Evolutionary conservation across 2,113 vertebrate genomes (phyloP).

Genomic region (Piprites chloris): DNA sequence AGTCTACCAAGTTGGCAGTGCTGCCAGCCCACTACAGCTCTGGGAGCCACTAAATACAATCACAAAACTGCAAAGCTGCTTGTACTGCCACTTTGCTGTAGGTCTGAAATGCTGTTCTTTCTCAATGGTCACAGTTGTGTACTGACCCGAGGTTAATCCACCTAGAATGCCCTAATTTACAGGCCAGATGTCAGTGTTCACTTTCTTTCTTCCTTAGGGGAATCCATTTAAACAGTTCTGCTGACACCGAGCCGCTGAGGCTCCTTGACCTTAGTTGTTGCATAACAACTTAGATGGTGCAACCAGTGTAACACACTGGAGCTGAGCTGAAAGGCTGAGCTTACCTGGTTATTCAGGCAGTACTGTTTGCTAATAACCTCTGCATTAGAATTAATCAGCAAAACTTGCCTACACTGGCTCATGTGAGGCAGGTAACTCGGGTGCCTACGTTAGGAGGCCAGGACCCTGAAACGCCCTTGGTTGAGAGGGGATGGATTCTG

Average conservation of each 20-base stretch:
- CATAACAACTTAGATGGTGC: too few species aligned
- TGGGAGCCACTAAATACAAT: neutral
- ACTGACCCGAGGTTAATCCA: neutral
- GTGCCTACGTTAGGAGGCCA: neutral
- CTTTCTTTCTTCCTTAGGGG: neutral
- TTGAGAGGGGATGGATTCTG: neutral
- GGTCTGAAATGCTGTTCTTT: neutral
- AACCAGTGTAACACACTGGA: neutral
- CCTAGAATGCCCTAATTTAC: neutral
- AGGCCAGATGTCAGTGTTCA: neutral
- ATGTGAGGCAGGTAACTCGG: neutral
- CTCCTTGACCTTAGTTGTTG: neutral
- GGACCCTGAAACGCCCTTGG: neutral
- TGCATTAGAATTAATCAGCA: neutral
- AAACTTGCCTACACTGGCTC: neutral
- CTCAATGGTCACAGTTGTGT: neutral
- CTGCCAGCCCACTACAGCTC: neutral
- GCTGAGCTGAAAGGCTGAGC: neutral
- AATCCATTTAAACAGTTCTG: neutral
- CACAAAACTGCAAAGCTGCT: neutral
- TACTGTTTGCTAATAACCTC: neutral
- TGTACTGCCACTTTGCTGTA: neutral
- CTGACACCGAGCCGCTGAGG: neutral
- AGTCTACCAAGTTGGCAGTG: neutral
- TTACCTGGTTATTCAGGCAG: neutral